phyloP scores from a whole-genome alignment of 2,888 invertebrate genomes.

The Boloria selene region DNA sequence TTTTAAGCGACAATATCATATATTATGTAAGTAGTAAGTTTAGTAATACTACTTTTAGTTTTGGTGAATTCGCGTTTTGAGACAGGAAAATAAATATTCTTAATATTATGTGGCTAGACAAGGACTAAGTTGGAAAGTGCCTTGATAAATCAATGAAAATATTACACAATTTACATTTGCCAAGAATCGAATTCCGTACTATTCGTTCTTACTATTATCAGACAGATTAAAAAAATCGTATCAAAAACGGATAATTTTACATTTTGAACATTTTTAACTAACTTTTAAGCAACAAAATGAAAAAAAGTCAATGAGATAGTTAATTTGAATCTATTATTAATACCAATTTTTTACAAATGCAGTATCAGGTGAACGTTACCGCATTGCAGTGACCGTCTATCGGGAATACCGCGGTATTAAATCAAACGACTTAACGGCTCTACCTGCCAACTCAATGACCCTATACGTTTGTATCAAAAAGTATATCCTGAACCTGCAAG shows the following conservation, averaged over 20 bases:
- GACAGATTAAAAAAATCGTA: too few relatives aligned
- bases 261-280: too few relatives aligned
- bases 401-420: slow-evolving; percentile 35
- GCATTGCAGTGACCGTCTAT: slow-evolving; percentile 32
- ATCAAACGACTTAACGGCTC: slow-evolving; percentile 34
- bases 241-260: too few relatives aligned
- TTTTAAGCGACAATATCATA: neutral
- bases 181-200: too few relatives aligned
- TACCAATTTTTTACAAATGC: slow-evolving; percentile 5
- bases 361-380: slow-evolving; percentile 28
- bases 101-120: too few relatives aligned
- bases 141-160: too few relatives aligned
- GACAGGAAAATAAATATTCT: too few relatives aligned
- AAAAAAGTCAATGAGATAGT: neutral
- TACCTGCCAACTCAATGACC: slow-evolving; percentile 30
- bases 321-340: neutral
- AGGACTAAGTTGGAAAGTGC: too few relatives aligned
- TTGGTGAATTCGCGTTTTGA: too few relatives aligned
- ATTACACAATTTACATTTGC: too few relatives aligned
- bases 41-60: neutral
- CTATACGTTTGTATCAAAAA: slow-evolving; percentile 31
- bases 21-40: neutral
- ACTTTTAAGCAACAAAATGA: neutral
- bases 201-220: too few relatives aligned
- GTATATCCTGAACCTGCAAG: slow-evolving; percentile 9